Percentiles rank a stretch among this genome's conserved stretches.
Evolutionary conservation across 1,140 invertebrate genomes (phyloP).

Genomic region (Megathymus violae): DNA sequence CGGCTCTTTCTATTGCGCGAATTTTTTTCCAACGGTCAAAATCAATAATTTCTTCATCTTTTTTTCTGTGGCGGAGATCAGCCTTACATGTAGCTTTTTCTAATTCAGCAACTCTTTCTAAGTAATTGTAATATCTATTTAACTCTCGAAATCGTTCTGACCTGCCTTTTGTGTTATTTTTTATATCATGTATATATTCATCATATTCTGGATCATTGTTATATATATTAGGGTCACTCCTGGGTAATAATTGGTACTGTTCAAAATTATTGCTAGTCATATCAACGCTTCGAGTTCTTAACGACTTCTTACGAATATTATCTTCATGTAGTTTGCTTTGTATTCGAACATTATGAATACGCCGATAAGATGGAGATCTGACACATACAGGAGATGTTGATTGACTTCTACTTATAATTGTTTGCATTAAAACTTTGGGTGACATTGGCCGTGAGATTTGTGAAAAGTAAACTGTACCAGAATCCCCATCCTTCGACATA

Average conservation of each 20-base stretch:
- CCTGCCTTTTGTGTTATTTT: constrained; percentile 89
- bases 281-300: constrained; percentile 86
- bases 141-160: constrained; percentile 93
- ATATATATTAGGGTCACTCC: constrained; percentile 67
- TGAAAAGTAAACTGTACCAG: constrained; percentile 67
- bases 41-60: constrained; percentile 91
- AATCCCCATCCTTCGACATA: constrained; percentile 32
- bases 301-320: constrained; percentile 60
- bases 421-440: constrained; percentile 59
- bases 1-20: constrained; percentile 90
- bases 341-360: constrained; percentile 84
- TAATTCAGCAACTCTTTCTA: constrained; percentile 93
- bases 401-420: constrained; percentile 65
- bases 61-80: constrained; percentile 88
- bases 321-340: constrained; percentile 65
- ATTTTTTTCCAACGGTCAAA: constrained; percentile 94
- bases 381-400: constrained; percentile 84
- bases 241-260: constrained; percentile 49
- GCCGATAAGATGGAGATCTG: constrained; percentile 87
- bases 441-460: constrained; percentile 70
- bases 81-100: constrained; percentile 89
- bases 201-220: constrained; percentile 86
- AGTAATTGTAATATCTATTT: constrained; percentile 92
- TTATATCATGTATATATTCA: constrained; percentile 88
- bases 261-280: constrained; percentile 79